A percentile compares a stretch with the other conserved stretches of the same genome.
phyloP scores from a whole-genome alignment of 2,888 invertebrate species.

The Ctena decussata region DNA sequence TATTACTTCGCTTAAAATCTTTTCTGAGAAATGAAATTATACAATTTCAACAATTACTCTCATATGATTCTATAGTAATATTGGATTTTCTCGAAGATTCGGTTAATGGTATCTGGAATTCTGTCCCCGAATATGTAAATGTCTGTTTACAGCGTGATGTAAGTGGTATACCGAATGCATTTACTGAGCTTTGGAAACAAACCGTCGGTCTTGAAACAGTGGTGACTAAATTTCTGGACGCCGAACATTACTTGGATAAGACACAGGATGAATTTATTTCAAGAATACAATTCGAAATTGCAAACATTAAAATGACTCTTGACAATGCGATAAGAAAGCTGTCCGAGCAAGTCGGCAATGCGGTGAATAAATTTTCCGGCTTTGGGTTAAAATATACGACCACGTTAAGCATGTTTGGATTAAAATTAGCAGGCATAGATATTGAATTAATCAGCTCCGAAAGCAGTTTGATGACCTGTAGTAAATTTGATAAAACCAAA shows the following conservation, averaged over 20 bases:
- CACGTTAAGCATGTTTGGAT: background rate
- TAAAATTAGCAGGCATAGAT: conserved; percentile 27
- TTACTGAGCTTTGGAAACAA: conserved; percentile 18
- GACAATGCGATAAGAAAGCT: background rate
- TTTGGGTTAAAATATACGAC: conserved; percentile 43
- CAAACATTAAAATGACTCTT: conserved; percentile 13
- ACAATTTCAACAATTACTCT: conserved; percentile 8
- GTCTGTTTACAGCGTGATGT: background rate
- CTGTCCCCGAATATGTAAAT: background rate
- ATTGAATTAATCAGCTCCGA: conserved; percentile 54
- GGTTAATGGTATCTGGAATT: background rate
- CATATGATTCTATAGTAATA: conserved; percentile 7
- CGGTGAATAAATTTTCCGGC: conserved; percentile 13
- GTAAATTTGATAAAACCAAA: conserved; percentile 34
- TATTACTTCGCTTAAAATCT: background rate
- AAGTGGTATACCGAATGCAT: background rate
- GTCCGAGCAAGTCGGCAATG: background rate
- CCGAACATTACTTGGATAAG: conserved; percentile 22
- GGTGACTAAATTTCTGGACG: conserved; percentile 14
- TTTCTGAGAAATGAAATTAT: background rate
- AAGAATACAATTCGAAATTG: conserved; percentile 1
- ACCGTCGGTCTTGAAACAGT: background rate
- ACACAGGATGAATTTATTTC: conserved; percentile 9
- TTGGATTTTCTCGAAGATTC: conserved; percentile 1
- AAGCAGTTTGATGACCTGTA: conserved; percentile 36